Conservation (phyloP, 2,888 invertebrate genomes). For the Nineta flava region DNA sequence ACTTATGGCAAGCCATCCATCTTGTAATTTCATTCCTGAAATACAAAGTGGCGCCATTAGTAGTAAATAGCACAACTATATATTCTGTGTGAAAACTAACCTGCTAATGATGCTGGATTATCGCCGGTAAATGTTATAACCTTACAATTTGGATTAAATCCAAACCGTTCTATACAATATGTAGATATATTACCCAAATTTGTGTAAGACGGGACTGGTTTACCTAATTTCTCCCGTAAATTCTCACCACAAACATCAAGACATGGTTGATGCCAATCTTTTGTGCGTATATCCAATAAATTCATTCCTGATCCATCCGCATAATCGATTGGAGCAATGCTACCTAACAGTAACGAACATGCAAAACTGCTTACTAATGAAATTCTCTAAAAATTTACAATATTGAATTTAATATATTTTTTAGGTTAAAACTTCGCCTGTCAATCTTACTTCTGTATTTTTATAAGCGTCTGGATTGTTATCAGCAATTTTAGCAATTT, state of each 20-base stretch:
- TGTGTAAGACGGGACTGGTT: slow-evolving; percentile 52
- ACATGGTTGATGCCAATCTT: slow-evolving; percentile 60
- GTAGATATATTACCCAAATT: slow-evolving; percentile 54
- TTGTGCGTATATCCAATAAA: slow-evolving; percentile 63
- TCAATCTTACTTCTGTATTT: slow-evolving; percentile 49
- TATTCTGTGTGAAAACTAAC: slow-evolving; percentile 25
- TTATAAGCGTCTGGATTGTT: slow-evolving; percentile 51
- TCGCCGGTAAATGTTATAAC: slow-evolving; percentile 89
- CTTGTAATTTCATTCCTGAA: slow-evolving; percentile 58
- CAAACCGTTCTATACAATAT: slow-evolving; percentile 77
- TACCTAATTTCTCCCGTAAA: slow-evolving; percentile 55
- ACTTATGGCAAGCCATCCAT: slow-evolving; percentile 75
- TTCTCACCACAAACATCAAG: slow-evolving; percentile 64
- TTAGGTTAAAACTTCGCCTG: neutral
- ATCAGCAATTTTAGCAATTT: slow-evolving; percentile 78
- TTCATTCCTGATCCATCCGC: slow-evolving; percentile 97
- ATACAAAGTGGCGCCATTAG: neutral
- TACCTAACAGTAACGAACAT: slow-evolving; percentile 73
- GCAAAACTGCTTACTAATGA: slow-evolving; percentile 89
- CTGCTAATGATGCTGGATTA: slow-evolving; percentile 76
- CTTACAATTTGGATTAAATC: slow-evolving; percentile 62
- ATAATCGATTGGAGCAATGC: slow-evolving; percentile 78
- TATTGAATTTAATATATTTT: neutral
- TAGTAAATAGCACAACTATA: too few species aligned
- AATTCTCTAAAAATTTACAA: slow-evolving; percentile 46